These are phyloP conservation scores for Pycnonotus jocosus DNA, from an alignment of 2,113 vertebrate genomes.

Conservation along the genomic window DNA sequence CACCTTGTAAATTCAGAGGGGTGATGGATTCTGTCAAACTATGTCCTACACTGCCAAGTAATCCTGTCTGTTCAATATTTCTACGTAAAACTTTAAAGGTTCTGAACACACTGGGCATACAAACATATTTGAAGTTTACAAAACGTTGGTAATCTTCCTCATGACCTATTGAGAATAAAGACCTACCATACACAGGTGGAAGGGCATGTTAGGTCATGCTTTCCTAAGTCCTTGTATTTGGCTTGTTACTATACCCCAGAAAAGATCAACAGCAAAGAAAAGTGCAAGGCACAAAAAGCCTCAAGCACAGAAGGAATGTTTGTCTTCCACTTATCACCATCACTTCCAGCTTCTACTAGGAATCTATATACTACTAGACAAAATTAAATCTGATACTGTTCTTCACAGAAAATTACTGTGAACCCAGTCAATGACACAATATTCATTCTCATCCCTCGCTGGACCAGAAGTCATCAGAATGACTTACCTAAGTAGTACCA, in stretches of 20 bases:
- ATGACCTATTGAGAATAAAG: neutral
- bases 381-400: neutral
- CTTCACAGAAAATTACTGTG: neutral
- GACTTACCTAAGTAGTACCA: neutral
- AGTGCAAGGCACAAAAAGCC: neutral
- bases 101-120: neutral
- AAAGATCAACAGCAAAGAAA: neutral
- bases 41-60: neutral
- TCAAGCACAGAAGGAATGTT: neutral
- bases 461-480: neutral
- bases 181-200: neutral
- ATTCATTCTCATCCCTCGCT: neutral
- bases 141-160: neutral
- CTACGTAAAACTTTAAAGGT: neutral
- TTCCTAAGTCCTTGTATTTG: neutral
- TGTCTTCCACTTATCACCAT: neutral
- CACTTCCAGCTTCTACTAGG: neutral
- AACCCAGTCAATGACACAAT: neutral
- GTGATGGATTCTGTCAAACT: neutral
- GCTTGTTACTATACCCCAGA: neutral
- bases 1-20: neutral
- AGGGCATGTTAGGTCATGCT: neutral
- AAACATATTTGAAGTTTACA: neutral
- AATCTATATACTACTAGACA: neutral
- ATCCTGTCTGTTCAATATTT: neutral